Conservation (phyloP, 2,888 invertebrate genomes). For the Conistra vaccinii region DNA sequence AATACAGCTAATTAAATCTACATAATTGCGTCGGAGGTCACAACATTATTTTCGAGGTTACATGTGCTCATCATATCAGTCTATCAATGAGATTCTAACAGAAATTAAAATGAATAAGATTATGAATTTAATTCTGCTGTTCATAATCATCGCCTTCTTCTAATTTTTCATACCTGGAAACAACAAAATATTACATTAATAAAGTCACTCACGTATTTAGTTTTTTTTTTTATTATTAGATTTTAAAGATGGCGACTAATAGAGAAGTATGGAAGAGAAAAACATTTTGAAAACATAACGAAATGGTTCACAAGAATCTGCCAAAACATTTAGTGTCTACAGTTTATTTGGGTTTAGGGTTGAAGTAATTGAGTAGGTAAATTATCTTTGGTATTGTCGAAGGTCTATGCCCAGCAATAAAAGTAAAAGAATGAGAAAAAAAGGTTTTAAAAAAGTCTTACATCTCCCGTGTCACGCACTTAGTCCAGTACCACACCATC, state of each 20-base stretch:
- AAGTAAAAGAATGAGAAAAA: not conserved
- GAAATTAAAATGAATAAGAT: not conserved
- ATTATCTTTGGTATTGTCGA: not conserved
- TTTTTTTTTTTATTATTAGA: no score
- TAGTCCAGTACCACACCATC: not conserved
- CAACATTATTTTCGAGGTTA: not conserved
- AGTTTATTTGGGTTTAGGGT: not conserved
- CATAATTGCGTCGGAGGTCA: not conserved
- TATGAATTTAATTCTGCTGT: not conserved
- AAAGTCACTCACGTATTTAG: not conserved
- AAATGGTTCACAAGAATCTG: not conserved
- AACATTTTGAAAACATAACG: no score
- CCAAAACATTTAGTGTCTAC: not conserved
- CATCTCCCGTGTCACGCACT: not conserved
- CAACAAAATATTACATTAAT: not conserved
- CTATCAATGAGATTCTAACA: no score
- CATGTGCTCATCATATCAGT: not conserved
- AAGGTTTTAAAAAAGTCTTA: not conserved
- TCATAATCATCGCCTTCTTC: not conserved
- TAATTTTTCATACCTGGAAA: slow-evolving; percentile 1
- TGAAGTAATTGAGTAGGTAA: not conserved
- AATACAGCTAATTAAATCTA: not conserved
- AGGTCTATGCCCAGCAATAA: not conserved
- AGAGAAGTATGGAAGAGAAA: not conserved
- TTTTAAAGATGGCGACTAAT: not conserved